These are phyloP conservation scores for Rostratula benghalensis DNA, from an alignment of 2,113 vertebrate species.

Conservation along the genomic window DNA sequence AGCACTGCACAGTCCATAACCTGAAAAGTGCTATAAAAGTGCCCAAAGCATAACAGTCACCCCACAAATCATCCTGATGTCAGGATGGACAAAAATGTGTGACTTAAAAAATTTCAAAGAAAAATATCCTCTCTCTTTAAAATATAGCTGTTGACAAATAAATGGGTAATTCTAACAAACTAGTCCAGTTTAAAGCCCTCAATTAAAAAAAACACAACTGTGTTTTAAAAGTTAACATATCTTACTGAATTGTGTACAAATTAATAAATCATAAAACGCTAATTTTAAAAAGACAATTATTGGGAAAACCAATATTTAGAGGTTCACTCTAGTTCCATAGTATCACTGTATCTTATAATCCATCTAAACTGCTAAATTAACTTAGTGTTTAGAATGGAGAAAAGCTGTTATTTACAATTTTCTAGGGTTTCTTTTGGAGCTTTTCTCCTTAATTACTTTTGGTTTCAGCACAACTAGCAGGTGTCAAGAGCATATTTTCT, in stretches of 20 bases:
- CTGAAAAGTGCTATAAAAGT: not conserved
- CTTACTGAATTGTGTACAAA: not conserved
- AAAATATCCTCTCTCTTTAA: not conserved
- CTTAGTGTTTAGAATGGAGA: not conserved
- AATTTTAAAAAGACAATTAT: not conserved
- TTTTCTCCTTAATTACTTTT: not conserved
- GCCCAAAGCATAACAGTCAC: not conserved
- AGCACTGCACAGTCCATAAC: conserved; percentile 36
- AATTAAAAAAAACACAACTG: not conserved
- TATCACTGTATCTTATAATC: not conserved
- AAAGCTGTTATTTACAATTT: not conserved
- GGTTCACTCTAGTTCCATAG: not conserved
- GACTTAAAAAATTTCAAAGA: not conserved
- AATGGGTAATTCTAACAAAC: not conserved
- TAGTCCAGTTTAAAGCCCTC: not conserved
- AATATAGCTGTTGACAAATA: not conserved
- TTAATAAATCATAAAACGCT: not conserved
- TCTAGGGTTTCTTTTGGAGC: not conserved
- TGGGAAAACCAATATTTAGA: not conserved
- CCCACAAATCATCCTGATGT: conserved; percentile 1
- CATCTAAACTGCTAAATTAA: not conserved
- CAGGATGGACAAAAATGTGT: not conserved
- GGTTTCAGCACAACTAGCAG: not conserved
- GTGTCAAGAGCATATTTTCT: conserved; percentile 6
- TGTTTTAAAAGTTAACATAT: not conserved